These are phyloP conservation scores for Malaclemys terrapin DNA, from an alignment of 2,113 vertebrate genomes.

Conservation along the genomic window DNA sequence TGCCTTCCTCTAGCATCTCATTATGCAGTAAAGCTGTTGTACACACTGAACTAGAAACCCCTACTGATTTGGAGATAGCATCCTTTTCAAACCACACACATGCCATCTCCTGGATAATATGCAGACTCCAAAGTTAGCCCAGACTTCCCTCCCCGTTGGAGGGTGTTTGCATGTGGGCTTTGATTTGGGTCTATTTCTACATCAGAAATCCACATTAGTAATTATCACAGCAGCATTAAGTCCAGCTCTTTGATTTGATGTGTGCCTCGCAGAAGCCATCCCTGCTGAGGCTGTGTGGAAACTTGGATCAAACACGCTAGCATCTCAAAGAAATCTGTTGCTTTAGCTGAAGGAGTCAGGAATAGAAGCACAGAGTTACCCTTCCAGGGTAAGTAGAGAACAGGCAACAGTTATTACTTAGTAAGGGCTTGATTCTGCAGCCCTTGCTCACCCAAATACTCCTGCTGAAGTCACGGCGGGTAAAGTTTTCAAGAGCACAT, in stretches of 20 bases:
- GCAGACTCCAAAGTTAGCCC: not conserved
- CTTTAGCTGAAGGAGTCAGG: not conserved
- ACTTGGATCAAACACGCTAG: not conserved
- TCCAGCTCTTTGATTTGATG: not conserved
- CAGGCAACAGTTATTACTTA: not conserved
- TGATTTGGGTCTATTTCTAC: not conserved
- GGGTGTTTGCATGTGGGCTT: not conserved
- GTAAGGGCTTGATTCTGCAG: not conserved
- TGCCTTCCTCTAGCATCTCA: not conserved
- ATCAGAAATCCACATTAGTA: not conserved
- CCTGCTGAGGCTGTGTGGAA: not conserved
- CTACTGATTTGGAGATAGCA: not conserved
- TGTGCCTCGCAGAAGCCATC: not conserved
- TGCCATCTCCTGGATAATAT: not conserved
- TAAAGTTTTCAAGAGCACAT: not conserved
- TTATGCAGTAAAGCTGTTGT: not conserved
- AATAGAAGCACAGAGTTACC: not conserved
- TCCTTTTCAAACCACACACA: rapidly evolving
- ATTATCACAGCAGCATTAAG: not conserved
- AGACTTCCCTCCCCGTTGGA: not conserved
- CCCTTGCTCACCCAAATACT: not conserved
- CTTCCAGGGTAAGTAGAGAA: not conserved
- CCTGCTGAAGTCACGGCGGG: not conserved
- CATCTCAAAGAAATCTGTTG: not conserved
- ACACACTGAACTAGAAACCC: not conserved